phyloP scores from a whole-genome alignment of 2,113 vertebrate genomes.

The Campylorhamphus procurvoides region DNA sequence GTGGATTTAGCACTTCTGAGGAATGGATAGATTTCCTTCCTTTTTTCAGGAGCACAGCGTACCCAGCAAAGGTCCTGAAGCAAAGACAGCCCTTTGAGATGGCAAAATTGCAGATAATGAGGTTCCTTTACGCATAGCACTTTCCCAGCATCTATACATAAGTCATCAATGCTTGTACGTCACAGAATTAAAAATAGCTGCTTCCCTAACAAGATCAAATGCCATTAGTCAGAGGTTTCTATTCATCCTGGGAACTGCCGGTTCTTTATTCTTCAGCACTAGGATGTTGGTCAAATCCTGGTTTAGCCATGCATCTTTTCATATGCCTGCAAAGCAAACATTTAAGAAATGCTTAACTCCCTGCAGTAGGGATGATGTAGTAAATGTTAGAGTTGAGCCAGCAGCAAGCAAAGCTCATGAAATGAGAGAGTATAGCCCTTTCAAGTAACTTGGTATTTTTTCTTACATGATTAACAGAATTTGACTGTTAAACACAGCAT shows the following conservation, averaged over 20 bases:
- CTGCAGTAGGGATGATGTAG: background rate
- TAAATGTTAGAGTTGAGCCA: background rate
- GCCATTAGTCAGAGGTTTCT: slow-evolving; percentile 36
- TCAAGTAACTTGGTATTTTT: background rate
- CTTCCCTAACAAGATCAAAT: slow-evolving; percentile 22
- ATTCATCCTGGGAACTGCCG: background rate
- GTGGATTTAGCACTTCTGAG: background rate
- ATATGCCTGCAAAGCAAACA: background rate
- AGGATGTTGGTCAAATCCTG: background rate
- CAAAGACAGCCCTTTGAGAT: background rate
- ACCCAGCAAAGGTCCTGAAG: background rate
- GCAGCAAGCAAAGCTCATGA: background rate
- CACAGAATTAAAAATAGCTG: slow-evolving; percentile 56
- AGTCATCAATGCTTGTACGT: slow-evolving; percentile 43
- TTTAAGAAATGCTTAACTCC: background rate
- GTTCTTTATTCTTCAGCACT: background rate
- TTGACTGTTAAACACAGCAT: background rate
- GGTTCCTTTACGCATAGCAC: background rate
- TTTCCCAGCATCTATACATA: background rate
- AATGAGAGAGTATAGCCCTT: background rate
- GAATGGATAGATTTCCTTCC: background rate
- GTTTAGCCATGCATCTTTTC: background rate
- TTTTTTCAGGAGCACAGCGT: background rate
- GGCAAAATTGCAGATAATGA: background rate
- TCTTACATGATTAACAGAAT: background rate